Evolutionary conservation across 2,888 invertebrate species (phyloP), one percentile per base, ranked within the genome.

Genomic region (Eupithecia insigniata): DNA sequence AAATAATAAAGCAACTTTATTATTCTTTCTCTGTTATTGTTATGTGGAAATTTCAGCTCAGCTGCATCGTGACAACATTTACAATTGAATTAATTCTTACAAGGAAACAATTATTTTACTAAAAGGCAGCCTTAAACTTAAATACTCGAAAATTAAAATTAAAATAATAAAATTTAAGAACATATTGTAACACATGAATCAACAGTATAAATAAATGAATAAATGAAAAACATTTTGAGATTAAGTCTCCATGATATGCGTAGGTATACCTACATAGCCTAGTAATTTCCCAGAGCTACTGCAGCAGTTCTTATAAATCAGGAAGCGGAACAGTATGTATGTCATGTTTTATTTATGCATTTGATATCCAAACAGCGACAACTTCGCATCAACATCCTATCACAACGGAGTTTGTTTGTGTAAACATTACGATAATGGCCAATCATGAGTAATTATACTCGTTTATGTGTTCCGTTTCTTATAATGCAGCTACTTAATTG

Each of bases 311-410:
- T 71, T 66, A 22, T 51, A 43, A 73, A 46, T 67, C 51, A 76
- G 74, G 74, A 75, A 74, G 66, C 68, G 78, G 76, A 71, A 75
- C 74, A 58, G 43, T 61, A 34, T 39, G 36, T 46, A 32, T 39
- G 39, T 36, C 18, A 34, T 71, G 71, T 71, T 75, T 76, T 79
- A 76, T 79, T 77, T 75, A 75, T 69, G 71, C 65, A 64, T 62
- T 46, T 60, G 36, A 65, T 71, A 75, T 71, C 68, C 55, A 72
- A 77, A 72, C 77, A 77, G 66, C 70, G 68, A 69, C 74, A 69
- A 34, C 39, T 43, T 62, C 66, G 64, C 71, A 66, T 77, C 76
- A 79, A 79, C 79, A 79, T 79, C 76, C 77, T 71, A 69, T 62
- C 61, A 69, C 72, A 73, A 70, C 76, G 76, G 55, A 22, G 34